A percentile compares a stretch with the other conserved stretches of the same genome.
These are phyloP conservation scores for Poeciliopsis retropinna DNA, from an alignment of 2,113 vertebrate genomes.

Conservation along the genomic window DNA sequence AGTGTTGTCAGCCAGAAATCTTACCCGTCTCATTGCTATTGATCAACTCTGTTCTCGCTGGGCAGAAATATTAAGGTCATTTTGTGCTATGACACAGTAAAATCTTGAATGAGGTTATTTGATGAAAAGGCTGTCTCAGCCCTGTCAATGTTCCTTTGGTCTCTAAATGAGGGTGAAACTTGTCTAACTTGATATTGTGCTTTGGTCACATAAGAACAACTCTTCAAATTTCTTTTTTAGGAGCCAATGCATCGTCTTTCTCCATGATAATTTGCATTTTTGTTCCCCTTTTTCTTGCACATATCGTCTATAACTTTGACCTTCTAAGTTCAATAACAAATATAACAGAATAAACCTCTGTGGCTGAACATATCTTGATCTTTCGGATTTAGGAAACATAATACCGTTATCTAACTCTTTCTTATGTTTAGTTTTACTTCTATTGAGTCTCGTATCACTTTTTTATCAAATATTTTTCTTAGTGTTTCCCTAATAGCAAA, in stretches of 20 bases:
- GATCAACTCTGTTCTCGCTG: slow-evolving; percentile 29
- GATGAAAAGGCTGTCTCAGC: slow-evolving; percentile 20
- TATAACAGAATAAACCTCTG: too few species aligned
- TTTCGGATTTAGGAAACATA: neutral
- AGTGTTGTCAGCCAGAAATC: slow-evolving; percentile 42
- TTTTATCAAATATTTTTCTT: neutral
- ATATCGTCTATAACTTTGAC: neutral
- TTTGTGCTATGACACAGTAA: slow-evolving; percentile 30
- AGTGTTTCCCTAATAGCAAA: neutral
- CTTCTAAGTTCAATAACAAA: neutral
- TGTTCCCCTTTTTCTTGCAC: neutral
- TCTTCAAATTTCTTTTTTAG: neutral
- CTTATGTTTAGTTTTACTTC: neutral
- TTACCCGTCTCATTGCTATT: slow-evolving; percentile 40
- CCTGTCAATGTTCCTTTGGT: slow-evolving; percentile 19
- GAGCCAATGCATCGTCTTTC: neutral
- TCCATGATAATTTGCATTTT: neutral
- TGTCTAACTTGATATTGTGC: neutral
- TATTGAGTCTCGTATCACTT: neutral
- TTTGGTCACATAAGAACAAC: neutral
- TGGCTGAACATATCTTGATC: neutral
- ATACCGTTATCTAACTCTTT: neutral
- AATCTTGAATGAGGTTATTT: slow-evolving; percentile 43
- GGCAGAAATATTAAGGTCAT: slow-evolving; percentile 43
- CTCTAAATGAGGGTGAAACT: slow-evolving; percentile 9